Percentiles rank a stretch among this genome's conserved stretches.
These are phyloP conservation scores for Acrobasis consociella DNA, from an alignment of 2,888 invertebrate genomes.

Conservation along the genomic window DNA sequence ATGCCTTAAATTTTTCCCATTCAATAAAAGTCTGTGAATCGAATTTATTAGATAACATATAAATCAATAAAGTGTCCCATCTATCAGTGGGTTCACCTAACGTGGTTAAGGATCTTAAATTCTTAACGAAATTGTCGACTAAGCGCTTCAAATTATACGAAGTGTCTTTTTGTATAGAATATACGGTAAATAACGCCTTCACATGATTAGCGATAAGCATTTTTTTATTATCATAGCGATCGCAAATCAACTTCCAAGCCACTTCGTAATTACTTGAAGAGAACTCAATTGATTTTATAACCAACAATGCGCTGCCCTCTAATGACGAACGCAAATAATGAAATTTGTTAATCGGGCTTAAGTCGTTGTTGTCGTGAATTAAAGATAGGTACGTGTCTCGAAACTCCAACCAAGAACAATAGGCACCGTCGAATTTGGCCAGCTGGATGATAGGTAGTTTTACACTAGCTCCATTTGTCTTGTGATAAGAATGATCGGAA, in stretches of 20 bases:
- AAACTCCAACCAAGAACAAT: not conserved
- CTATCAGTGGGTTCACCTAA: slow-evolving; percentile 1
- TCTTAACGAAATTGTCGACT: not conserved
- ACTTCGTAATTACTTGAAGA: not conserved
- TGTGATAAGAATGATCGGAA: too few relatives aligned
- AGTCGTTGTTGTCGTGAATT: not conserved
- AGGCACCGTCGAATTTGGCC: not conserved
- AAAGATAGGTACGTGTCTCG: not conserved
- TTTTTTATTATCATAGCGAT: slow-evolving; percentile 1
- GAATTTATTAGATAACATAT: not conserved
- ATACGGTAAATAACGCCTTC: not conserved
- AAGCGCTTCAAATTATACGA: slow-evolving; percentile 2
- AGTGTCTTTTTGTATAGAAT: not conserved
- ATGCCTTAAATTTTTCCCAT: slow-evolving; percentile 11
- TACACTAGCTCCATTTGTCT: not conserved
- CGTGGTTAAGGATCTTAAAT: not conserved
- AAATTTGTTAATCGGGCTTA: slow-evolving; percentile 3
- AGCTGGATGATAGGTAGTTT: not conserved
- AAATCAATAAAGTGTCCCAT: not conserved
- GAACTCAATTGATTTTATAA: slow-evolving; percentile 11
- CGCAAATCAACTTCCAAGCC: slow-evolving; percentile 1
- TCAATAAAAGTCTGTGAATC: not conserved
- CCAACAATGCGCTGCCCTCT: not conserved
- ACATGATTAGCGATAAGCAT: not conserved
- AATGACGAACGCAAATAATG: not conserved